phyloP scores from a whole-genome alignment of 2,113 vertebrate species.

The Clarias batrachus region DNA sequence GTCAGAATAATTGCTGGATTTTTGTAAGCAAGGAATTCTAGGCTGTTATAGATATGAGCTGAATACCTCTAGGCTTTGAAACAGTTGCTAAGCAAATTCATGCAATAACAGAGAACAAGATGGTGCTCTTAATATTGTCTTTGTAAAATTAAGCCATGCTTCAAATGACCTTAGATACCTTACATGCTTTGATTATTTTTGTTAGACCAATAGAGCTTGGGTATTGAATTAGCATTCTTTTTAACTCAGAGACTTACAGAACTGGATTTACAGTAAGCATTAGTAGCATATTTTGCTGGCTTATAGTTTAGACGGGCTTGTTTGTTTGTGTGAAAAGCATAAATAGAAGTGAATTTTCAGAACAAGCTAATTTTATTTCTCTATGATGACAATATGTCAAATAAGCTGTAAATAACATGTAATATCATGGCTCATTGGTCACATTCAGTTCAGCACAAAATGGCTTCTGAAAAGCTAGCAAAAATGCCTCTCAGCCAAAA shows the following conservation, averaged over 20 bases:
- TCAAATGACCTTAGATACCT: not conserved
- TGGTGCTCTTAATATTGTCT: not conserved
- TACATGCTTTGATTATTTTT: not conserved
- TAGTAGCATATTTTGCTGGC: not conserved
- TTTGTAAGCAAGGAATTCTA: not conserved
- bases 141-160: not conserved
- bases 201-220: not conserved
- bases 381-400: conserved; percentile 22
- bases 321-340: conserved; percentile 22
- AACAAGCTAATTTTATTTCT: conserved; percentile 18
- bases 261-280: not conserved
- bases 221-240: not conserved
- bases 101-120: not conserved
- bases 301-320: not conserved
- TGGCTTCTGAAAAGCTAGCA: conserved; percentile 17
- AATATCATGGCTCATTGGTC: conserved; percentile 18
- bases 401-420: conserved; percentile 24
- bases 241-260: not conserved
- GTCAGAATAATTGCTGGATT: not conserved
- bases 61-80: not conserved
- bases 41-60: not conserved
- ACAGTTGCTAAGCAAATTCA: not conserved
- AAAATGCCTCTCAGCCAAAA: conserved; percentile 13
- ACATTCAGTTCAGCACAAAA: conserved; percentile 31
- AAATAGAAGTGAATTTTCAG: conserved; percentile 24